A percentile compares a stretch with the other conserved stretches of the same genome.
phyloP scores from a whole-genome alignment of 1,140 invertebrate species.

The Leguminivora glycinivorella region DNA sequence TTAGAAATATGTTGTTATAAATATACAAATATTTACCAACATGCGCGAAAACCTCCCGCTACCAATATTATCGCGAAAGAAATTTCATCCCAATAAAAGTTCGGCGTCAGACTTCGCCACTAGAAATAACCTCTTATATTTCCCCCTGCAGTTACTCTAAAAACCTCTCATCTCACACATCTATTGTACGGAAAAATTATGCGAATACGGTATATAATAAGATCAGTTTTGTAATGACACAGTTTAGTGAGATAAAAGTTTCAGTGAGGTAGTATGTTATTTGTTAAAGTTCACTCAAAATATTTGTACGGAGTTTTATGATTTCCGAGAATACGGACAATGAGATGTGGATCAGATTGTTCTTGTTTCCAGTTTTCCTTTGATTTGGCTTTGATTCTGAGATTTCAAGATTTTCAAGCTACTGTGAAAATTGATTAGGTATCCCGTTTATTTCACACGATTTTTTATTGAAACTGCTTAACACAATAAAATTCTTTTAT shows the following conservation, averaged over 20 bases:
- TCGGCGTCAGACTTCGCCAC: not conserved
- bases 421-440: not conserved
- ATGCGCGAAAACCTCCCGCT: not conserved
- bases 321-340: slow-evolving; percentile 2
- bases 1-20: no score
- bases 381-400: not conserved
- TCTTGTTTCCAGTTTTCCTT: slow-evolving; percentile 1
- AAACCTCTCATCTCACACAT: not conserved
- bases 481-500: no score
- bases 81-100: slow-evolving; percentile 22
- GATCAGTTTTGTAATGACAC: not conserved
- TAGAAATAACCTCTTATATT: slow-evolving; percentile 10
- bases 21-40: slow-evolving; percentile 14
- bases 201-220: not conserved
- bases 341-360: slow-evolving; percentile 1
- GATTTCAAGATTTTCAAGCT: not conserved
- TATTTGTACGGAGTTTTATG: slow-evolving; percentile 4
- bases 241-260: not conserved
- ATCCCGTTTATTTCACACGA: no score
- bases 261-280: not conserved
- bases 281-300: slow-evolving; percentile 3
- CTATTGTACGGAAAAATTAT: not conserved
- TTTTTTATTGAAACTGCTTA: no score
- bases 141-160: not conserved
- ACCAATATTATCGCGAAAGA: not conserved